Conservation (phyloP, 2,888 invertebrate species). For the Leptopilina myrica region DNA sequence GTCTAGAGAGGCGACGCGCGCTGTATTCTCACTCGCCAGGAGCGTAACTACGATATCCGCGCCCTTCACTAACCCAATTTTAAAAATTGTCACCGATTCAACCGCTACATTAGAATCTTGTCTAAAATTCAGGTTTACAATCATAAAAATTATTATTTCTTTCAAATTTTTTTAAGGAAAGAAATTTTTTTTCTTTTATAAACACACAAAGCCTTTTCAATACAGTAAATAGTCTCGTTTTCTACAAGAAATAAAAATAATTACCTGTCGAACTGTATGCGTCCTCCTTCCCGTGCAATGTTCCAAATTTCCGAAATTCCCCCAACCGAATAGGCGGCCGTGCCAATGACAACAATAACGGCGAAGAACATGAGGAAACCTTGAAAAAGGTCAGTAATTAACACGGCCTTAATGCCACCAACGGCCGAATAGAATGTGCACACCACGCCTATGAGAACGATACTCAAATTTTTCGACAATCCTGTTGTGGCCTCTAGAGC, state of each 20-base stretch:
- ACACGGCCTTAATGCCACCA: constrained; percentile 94
- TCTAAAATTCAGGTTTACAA: no score
- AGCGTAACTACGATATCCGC: no score
- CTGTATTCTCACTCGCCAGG: no score
- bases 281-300: constrained; percentile 83
- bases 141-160: no score
- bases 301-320: constrained; percentile 85
- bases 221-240: no score
- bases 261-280: constrained; percentile 85
- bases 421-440: constrained; percentile 92
- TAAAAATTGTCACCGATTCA: no score
- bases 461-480: constrained; percentile 84
- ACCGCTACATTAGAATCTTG: no score
- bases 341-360: constrained; percentile 87
- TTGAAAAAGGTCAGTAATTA: constrained; percentile 92
- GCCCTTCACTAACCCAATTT: no score
- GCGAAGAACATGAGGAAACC: constrained; percentile 91
- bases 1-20: no score
- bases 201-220: no score
- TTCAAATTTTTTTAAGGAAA: no score
- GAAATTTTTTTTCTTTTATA: no score
- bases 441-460: constrained; percentile 85
- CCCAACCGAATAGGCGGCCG: constrained; percentile 84
- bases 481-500: constrained; percentile 92
- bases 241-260: not conserved